Evolutionary conservation across 2,797 vertebrate species (phyloP).

Genomic region (Microctenopoma steveboyesi): DNA sequence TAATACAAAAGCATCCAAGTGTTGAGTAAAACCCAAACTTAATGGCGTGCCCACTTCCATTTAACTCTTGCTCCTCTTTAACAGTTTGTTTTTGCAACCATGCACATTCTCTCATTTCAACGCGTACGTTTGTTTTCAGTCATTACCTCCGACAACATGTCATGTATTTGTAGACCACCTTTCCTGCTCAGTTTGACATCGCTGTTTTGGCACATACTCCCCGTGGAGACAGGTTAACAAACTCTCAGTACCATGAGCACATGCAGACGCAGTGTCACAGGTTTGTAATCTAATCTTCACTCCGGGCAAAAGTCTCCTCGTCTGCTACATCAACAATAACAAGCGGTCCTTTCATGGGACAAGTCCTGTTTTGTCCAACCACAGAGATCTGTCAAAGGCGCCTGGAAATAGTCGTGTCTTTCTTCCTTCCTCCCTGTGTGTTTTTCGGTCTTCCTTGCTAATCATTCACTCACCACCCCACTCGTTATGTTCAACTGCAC

Average conservation of each 20-base stretch:
- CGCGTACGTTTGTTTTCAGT: slow-evolving; percentile 35
- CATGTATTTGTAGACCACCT: slow-evolving; percentile 45
- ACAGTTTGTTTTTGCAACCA: slow-evolving; percentile 31
- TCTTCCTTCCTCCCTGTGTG: slow-evolving; percentile 28
- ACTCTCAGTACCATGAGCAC: slow-evolving; percentile 9
- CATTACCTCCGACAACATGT: slow-evolving; percentile 36
- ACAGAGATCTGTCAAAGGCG: slow-evolving; percentile 55
- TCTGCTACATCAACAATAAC: slow-evolving; percentile 68
- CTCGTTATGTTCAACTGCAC: slow-evolving; percentile 12
- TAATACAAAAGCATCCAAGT: slow-evolving; percentile 8
- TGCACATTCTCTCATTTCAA: slow-evolving; percentile 50
- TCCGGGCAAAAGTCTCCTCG: slow-evolving; percentile 58
- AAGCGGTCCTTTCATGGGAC: slow-evolving; percentile 64
- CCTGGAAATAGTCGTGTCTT: slow-evolving; percentile 42
- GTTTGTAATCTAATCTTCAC: slow-evolving; percentile 56
- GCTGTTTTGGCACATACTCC: slow-evolving; percentile 58
- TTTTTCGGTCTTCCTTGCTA: slow-evolving; percentile 12
- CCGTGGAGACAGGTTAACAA: slow-evolving; percentile 41
- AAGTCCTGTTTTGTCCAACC: slow-evolving; percentile 67
- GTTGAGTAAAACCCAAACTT: slow-evolving; percentile 4
- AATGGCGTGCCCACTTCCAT: slow-evolving; percentile 4
- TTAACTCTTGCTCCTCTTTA: not conserved
- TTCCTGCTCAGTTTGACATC: slow-evolving; percentile 11
- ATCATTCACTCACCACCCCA: slow-evolving; percentile 47
- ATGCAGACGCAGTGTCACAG: slow-evolving; percentile 22